Conservation (phyloP, 2,888 invertebrate genomes). For the Nymphalis c-album region DNA sequence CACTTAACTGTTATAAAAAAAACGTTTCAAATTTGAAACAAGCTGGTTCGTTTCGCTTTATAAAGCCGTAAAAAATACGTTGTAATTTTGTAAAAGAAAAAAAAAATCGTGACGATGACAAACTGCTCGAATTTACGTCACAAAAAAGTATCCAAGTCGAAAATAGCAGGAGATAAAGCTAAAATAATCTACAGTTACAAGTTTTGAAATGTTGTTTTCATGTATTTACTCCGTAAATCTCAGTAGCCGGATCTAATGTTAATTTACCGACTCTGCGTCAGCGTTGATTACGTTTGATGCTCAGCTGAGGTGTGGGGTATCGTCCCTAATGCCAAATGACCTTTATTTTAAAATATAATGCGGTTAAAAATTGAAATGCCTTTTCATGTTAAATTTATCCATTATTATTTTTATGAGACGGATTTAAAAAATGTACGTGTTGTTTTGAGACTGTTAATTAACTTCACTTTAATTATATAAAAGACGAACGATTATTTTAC, state of each 20-base stretch:
- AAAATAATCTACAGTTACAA: constrained; percentile 51
- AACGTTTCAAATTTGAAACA: constrained; percentile 35
- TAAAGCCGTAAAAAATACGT: constrained; percentile 38
- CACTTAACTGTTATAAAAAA: constrained; percentile 29
- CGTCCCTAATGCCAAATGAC: constrained; percentile 22
- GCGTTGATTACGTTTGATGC: constrained; percentile 47
- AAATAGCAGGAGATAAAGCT: constrained; percentile 45
- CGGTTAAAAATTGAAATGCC: constrained; percentile 21
- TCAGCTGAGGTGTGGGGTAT: constrained; percentile 12
- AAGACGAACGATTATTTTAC: too few relatives aligned
- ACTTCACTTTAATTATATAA: neutral
- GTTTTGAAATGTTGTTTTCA: constrained; percentile 56
- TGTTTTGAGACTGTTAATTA: neutral
- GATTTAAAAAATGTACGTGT: too few relatives aligned
- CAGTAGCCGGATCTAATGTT: constrained; percentile 56
- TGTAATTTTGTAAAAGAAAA: constrained; percentile 35
- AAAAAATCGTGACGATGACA: constrained; percentile 44
- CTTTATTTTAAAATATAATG: constrained; percentile 27
- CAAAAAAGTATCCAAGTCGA: constrained; percentile 42
- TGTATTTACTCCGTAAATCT: constrained; percentile 64
- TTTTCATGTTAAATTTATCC: constrained; percentile 9
- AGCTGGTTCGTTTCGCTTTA: constrained; percentile 28
- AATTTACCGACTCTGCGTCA: constrained; percentile 49
- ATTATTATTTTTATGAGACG: too few relatives aligned
- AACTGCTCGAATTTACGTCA: constrained; percentile 39